Conservation (phyloP, 2,888 invertebrate species). For the Lithophane leautieri region DNA sequence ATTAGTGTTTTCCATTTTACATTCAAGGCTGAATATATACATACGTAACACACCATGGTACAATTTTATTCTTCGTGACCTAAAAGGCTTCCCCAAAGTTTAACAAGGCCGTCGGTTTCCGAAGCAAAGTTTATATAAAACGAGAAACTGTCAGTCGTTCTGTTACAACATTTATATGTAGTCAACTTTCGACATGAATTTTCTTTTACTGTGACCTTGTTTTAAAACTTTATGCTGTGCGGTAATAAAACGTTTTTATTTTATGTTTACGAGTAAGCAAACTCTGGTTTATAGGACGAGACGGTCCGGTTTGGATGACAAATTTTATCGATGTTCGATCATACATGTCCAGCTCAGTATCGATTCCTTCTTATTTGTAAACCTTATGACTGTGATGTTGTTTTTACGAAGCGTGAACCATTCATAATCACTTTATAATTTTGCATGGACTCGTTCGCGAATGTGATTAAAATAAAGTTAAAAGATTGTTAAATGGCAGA, state of each 20-base stretch:
- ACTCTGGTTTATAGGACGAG: slow-evolving; percentile 74
- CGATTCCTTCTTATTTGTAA: slow-evolving; percentile 25
- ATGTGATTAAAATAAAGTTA: slow-evolving; percentile 30
- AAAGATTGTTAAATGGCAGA: slow-evolving; percentile 22
- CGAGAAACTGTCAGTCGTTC: slow-evolving; percentile 77
- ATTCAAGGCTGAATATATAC: slow-evolving; percentile 58
- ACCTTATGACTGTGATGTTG: background rate
- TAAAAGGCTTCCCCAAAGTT: slow-evolving; percentile 80
- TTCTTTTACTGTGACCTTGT: slow-evolving; percentile 80
- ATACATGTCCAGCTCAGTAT: slow-evolving; percentile 65
- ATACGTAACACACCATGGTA: slow-evolving; percentile 45
- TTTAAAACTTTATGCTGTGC: slow-evolving; percentile 78
- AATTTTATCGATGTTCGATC: slow-evolving; percentile 77
- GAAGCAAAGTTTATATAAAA: slow-evolving; percentile 80
- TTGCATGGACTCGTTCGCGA: slow-evolving; percentile 4
- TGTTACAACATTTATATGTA: slow-evolving; percentile 72
- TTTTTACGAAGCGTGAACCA: slow-evolving; percentile 17
- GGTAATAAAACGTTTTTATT: slow-evolving; percentile 82
- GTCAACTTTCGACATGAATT: slow-evolving; percentile 79
- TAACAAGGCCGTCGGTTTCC: slow-evolving; percentile 77
- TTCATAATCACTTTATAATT: slow-evolving; percentile 22
- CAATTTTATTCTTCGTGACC: slow-evolving; percentile 77
- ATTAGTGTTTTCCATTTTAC: slow-evolving; percentile 73
- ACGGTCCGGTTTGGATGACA: slow-evolving; percentile 73
- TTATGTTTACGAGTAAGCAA: slow-evolving; percentile 81